Base-by-base conservation (phyloP, 2,113 vertebrate genomes). In the Arizona elegans region DNA sequence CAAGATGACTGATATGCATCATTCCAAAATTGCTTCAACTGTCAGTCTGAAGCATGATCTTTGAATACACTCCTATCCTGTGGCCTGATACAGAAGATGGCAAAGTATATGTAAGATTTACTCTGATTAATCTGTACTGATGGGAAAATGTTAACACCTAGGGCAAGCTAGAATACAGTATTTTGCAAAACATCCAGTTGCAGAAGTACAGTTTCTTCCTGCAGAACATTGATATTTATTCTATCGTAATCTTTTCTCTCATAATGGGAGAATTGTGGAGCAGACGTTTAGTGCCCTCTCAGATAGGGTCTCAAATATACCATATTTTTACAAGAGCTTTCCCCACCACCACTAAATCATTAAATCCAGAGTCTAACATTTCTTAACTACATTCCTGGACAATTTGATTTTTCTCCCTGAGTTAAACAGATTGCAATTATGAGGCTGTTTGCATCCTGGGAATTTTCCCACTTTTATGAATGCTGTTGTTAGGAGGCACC, bases 1-100 rank as follows among this genome's bases (percentile, higher is more conserved):
- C 38, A 52, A 88, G 91, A 92, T 55, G 59, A 70, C 91, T 93
- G 70, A 90, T 90, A 86, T 12, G 12, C 54, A 24, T 93, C 29
- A 15, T 33, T 89, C 43, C 11, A 38, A 62, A 15, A 55, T 59
- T 59, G 70, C 47, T 90, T 90, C 43, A 4, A 53, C 54, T 52
- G 47, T 62, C 12, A 53, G 75, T 13, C 29, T 90, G 55, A 90
- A 90, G 90, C 55, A 52, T 10, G 24, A 85, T 26, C 17, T 53
- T 43, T 86, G n/a, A 86, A 90, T 43, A 23, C 5, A 53, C 33
- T 38, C 21, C 17, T 91, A 38, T 26, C 5, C 38, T 91, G 17
- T 92, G 86, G 59, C 23, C 52, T 87, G 85, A 17, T 38, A 23
- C 9, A 65, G 50, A 50, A 29, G 13, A 24, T 47, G 24, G 26